Conservation (phyloP, 1,140 invertebrate species). For the Galleria mellonella region DNA sequence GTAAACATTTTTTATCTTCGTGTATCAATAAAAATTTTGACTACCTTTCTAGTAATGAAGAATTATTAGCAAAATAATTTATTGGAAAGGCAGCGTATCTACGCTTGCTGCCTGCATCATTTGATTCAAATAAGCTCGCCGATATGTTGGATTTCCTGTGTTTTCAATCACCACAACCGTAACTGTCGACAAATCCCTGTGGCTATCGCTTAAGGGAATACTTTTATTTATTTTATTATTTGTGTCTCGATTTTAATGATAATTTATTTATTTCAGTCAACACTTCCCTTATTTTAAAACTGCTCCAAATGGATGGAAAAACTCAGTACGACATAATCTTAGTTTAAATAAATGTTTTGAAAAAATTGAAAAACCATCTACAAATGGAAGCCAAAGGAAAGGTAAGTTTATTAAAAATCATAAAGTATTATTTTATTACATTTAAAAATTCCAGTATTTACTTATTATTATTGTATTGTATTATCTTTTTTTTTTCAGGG, state of each 20-base stretch:
- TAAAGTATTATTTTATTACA: neutral
- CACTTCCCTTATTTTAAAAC: slow-evolving; percentile 99
- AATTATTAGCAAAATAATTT: too few relatives aligned
- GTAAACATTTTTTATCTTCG: too few relatives aligned
- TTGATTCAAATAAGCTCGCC: too few relatives aligned
- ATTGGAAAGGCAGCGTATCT: too few relatives aligned
- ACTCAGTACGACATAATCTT: slow-evolving; percentile 96
- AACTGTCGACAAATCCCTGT: too few relatives aligned
- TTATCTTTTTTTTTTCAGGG: slow-evolving; percentile 53
- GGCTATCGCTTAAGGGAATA: too few relatives aligned
- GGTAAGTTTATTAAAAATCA: too few relatives aligned
- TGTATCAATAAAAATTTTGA: too few relatives aligned
- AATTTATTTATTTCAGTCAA: slow-evolving; percentile 81
- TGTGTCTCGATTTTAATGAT: slow-evolving; percentile 3
- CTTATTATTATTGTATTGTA: neutral
- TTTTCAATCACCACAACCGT: too few relatives aligned
- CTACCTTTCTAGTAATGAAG: too few relatives aligned
- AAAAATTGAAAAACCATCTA: slow-evolving; percentile 94
- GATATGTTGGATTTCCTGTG: too few relatives aligned
- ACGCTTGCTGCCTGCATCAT: too few relatives aligned
- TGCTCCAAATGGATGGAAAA: slow-evolving; percentile 98
- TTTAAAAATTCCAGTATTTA: neutral
- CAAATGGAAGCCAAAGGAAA: slow-evolving; percentile 87
- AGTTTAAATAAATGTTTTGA: slow-evolving; percentile 98
- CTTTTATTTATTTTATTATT: slow-evolving; percentile 2